Base-by-base conservation (phyloP, 2,797 vertebrate genomes). In the Prunella strophiata region DNA sequence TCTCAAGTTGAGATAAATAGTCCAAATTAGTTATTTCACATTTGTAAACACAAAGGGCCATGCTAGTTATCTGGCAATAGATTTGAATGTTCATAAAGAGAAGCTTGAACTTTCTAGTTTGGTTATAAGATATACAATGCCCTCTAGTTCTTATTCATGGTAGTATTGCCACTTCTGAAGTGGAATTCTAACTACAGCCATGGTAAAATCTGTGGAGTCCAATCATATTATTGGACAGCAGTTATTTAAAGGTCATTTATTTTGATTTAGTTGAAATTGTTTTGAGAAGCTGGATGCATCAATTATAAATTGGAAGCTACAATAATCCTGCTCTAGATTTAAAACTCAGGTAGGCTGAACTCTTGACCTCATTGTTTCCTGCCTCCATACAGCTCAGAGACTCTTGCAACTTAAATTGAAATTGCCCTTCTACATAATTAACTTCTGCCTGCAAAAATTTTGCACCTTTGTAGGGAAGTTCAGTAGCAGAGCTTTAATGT, bases 111-210 rank as follows among this genome's bases (percentile, higher is more conserved):
- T 54, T 42, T 57, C 74, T 76, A 10, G 18, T 75, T 89, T 54
- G 27, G 65, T 97, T 97, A 43, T 88, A 96, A 93, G 91, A 94
- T 77, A 84, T 75, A 95, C 94, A 97, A 93, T 93, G 97, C 96
- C 96, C 96, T 97, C 97, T 98, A 97, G 97, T 95, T 96, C 96
- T 95, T 92, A 95, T 63, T 96, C 85, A 9, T 59, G 97, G 97
- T 91, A 97, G 43, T 83, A 93, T 68, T 94, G 77, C 88, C 80
- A 32, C 82, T 92, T 93, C 29, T 77, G 67, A 96, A 88, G 50
- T 85, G 59, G 86, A 82, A 87, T 58, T 87, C 54, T 50, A 67
- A 83, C 91, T 93, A 84, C 78, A 76, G 85, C 63, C 68, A 65
- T 13, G 4, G 48, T 72, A 75, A 94, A 92, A 93, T 89, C 79